These are phyloP conservation scores for Holotrichia oblita DNA, from an alignment of 1,140 invertebrate genomes.

Conservation along the genomic window DNA sequence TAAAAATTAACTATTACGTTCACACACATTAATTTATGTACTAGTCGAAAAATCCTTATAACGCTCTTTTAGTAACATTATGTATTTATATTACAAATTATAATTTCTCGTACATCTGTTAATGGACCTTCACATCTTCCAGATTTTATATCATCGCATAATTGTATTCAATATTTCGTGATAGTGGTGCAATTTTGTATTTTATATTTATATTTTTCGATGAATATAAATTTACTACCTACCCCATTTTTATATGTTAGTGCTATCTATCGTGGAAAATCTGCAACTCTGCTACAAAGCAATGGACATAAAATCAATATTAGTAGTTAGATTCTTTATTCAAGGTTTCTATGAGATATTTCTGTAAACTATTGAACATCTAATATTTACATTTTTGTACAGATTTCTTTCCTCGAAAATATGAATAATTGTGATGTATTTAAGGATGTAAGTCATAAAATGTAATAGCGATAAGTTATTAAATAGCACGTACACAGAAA, in stretches of 20 bases:
- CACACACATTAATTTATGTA: not conserved
- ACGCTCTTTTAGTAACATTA: not conserved
- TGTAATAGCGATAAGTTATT: slow-evolving; percentile 4
- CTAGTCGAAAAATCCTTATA: slow-evolving; percentile 1
- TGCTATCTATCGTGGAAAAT: not conserved
- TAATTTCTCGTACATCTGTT: not conserved
- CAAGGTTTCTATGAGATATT: not conserved
- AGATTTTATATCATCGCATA: not conserved
- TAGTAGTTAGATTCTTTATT: not conserved
- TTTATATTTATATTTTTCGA: slow-evolving; percentile 4
- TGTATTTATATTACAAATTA: too few relatives aligned
- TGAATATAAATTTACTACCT: slow-evolving; percentile 22
- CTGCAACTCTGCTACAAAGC: not conserved
- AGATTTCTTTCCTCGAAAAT: slow-evolving; percentile 20
- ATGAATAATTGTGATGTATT: slow-evolving; percentile 38
- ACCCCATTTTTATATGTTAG: not conserved
- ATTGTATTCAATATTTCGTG: not conserved
- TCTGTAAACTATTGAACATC: not conserved
- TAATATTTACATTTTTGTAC: slow-evolving; percentile 33
- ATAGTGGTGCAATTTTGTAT: slow-evolving; percentile 27
- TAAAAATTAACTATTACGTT: not conserved
- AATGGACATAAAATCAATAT: not conserved
- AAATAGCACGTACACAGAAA: not conserved
- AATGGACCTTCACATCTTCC: not conserved
- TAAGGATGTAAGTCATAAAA: slow-evolving; percentile 22